Base-by-base conservation (phyloP, 2,113 vertebrate species). In the Irena cyanogastra region DNA sequence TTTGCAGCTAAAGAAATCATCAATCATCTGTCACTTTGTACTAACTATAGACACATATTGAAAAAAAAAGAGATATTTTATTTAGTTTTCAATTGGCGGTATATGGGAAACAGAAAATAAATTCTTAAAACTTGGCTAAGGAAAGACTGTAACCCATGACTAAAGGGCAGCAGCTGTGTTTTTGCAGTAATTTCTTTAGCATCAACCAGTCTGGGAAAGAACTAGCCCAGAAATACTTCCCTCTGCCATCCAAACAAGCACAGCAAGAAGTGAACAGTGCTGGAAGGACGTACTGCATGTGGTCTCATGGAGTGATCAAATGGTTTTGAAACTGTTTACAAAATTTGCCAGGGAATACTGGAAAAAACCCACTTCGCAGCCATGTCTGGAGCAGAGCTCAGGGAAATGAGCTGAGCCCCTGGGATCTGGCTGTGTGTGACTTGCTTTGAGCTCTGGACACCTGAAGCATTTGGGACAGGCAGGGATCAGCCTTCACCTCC, bases 1-100 rank as follows among this genome's bases (percentile, higher is more conserved):
- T 77, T 90, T 69, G 47, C 68, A 78, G 78, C 75, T 54, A 71
- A 84, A 95, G 94, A 93, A 90, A 54, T 77, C 84, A 83, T 88
- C 57, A 75, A 15, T 83, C 56, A 82, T 30, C 53, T 76, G 53
- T 85, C 52, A 35, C 59, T 47, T 74, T 61, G 35, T 70, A 9
- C 71, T 71, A 90, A 70, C 20, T 54, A 37, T 28, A 82, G 37
- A 39, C 7, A 39, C 11, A 16, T 13, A 28, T 7, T 60, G 42
- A 54, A 76, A 28, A 30, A 41, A 22, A 28, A 11, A 31, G 11
- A 5, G 7, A 65, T 3, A 10, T 89, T 89, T 77, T 69, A 18
- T 88, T 82, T 91, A 7, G 15, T 61, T 86, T 81, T 93, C 49
- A 70, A 2, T 14, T 70, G 47, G 3, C 6, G 7, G 4, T 42